These are phyloP conservation scores for Lucilia cuprina DNA, from an alignment of 1,140 invertebrate species.

Conservation along the genomic window DNA sequence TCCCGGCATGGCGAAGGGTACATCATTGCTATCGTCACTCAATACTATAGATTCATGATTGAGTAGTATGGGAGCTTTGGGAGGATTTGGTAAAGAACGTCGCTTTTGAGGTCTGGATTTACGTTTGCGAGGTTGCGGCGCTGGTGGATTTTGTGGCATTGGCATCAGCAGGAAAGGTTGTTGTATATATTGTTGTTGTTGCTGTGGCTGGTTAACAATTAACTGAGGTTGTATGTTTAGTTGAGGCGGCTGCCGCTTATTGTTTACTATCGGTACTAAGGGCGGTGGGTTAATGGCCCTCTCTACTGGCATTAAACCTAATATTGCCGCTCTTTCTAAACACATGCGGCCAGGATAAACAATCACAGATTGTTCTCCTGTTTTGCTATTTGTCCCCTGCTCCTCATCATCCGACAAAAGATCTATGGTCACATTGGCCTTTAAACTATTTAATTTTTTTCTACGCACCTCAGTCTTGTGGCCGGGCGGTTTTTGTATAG, in stretches of 20 bases:
- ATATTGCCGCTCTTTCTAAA: slow-evolving; percentile 19
- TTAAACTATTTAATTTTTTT: slow-evolving; percentile 42
- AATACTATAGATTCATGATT: slow-evolving; percentile 52
- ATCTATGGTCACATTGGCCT: slow-evolving; percentile 54
- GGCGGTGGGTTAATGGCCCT: background rate
- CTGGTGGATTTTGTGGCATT: slow-evolving; percentile 22
- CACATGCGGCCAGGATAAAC: slow-evolving; percentile 1
- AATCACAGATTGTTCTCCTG: background rate
- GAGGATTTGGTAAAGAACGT: background rate
- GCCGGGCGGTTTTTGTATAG: slow-evolving; percentile 35
- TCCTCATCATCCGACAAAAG: slow-evolving; percentile 52
- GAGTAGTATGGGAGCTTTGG: background rate
- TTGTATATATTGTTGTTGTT: background rate
- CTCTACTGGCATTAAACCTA: slow-evolving; percentile 27
- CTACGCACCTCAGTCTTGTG: slow-evolving; percentile 41
- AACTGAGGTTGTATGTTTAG: too few species aligned
- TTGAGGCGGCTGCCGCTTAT: background rate
- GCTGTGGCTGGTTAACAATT: too few species aligned
- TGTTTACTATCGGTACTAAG: background rate
- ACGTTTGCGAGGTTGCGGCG: slow-evolving; percentile 26
- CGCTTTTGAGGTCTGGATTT: slow-evolving; percentile 39
- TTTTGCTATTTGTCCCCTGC: background rate
- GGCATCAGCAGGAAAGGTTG: slow-evolving; percentile 39
- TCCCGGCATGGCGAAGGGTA: background rate
- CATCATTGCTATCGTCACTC: slow-evolving; percentile 47